Evolutionary conservation across 2,888 invertebrate genomes (phyloP).

Genomic region (Trissolcus brochymenae): DNA sequence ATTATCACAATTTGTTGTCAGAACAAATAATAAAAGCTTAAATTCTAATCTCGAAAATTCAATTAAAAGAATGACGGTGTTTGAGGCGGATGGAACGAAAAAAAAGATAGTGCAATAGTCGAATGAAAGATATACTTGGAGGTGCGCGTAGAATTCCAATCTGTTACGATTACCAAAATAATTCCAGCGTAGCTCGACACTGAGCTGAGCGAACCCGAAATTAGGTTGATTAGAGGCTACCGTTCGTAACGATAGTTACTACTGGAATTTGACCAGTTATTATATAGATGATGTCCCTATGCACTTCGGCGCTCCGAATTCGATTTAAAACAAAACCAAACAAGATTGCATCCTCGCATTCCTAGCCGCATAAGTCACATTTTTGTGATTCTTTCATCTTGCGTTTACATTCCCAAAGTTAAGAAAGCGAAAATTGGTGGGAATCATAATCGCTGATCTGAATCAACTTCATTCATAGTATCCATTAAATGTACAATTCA

Average conservation of each 20-base stretch:
- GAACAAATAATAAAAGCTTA: too few relatives aligned
- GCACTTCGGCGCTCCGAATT: conserved; percentile 50
- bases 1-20: too few relatives aligned
- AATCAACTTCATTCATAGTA: too few relatives aligned
- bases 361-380: neutral
- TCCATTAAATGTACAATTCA: too few relatives aligned
- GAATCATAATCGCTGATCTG: too few relatives aligned
- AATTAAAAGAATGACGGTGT: conserved; percentile 50
- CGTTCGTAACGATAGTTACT: conserved; percentile 75
- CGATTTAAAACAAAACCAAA: conserved; percentile 26
- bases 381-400: neutral
- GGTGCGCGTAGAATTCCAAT: conserved; percentile 70
- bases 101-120: conserved; percentile 15
- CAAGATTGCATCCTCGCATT: neutral
- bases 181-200: conserved; percentile 72
- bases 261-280: conserved; percentile 76
- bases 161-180: conserved; percentile 75
- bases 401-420: too few relatives aligned
- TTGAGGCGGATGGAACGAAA: conserved; percentile 26
- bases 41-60: conserved; percentile 1
- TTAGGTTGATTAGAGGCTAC: conserved; percentile 77
- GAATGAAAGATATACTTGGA: neutral
- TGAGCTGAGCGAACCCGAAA: conserved; percentile 71
- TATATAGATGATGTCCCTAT: conserved; percentile 68
- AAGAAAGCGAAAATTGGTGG: too few relatives aligned